Evolutionary conservation across 2,797 vertebrate species (phyloP).

Genomic region (Thunnus albacares): DNA sequence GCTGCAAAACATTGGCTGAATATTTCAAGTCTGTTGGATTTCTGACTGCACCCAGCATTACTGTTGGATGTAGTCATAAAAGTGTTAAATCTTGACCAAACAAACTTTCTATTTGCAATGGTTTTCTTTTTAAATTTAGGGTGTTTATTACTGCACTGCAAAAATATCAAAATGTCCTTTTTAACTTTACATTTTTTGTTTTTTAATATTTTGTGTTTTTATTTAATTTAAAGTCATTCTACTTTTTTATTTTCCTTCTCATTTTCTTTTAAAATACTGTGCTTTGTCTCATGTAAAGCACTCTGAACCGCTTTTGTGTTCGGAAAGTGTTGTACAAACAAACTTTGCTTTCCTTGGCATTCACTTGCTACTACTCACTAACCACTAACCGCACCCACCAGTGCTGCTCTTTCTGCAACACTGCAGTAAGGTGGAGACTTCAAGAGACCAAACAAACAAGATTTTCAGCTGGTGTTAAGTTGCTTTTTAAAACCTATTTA

Average conservation of each 20-base stretch:
- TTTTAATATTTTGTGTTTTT: not conserved
- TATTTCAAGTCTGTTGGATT: too few relatives aligned
- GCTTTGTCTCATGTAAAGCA: not conserved
- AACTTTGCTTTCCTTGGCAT: not conserved
- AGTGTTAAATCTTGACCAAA: not conserved
- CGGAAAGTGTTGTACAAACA: not conserved
- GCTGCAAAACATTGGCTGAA: too few relatives aligned
- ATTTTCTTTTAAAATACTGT: not conserved
- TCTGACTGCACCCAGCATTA: too few relatives aligned
- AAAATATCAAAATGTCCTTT: not conserved
- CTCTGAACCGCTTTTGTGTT: not conserved
- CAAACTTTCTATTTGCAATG: not conserved
- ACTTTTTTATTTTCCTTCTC: not conserved
- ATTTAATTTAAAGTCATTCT: not conserved
- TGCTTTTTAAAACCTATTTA: not conserved
- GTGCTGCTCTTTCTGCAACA: not conserved
- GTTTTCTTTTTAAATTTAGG: too few relatives aligned
- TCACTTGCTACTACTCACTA: not conserved
- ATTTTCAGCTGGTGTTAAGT: not conserved
- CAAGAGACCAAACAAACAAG: not conserved
- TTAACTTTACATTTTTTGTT: not conserved
- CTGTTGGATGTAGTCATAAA: not conserved
- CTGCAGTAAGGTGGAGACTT: not conserved
- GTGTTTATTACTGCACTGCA: not conserved
- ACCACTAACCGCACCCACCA: conserved; percentile 3